Conservation (phyloP, 2,888 invertebrate species). For the Eupithecia subfuscata region DNA sequence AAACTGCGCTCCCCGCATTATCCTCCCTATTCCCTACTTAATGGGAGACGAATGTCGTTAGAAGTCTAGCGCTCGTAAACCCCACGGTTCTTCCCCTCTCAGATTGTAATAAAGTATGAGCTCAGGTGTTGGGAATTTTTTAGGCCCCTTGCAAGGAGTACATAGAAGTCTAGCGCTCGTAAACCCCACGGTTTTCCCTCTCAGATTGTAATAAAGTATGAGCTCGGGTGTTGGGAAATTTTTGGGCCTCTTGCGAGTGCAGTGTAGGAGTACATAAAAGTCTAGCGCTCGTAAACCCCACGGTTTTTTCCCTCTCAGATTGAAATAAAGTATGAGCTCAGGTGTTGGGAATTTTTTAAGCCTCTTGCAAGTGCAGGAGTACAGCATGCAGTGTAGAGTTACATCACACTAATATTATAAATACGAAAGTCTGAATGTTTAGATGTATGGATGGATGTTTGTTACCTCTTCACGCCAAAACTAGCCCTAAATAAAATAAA, state of each 20-base stretch:
- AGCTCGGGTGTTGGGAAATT: slow-evolving; percentile 12
- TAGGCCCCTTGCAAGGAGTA: slow-evolving; percentile 3
- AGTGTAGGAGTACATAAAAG: slow-evolving; percentile 56
- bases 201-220: slow-evolving; percentile 48
- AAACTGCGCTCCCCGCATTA: slow-evolving; percentile 75
- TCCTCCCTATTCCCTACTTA: slow-evolving; percentile 76
- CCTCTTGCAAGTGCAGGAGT: background rate
- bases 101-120: slow-evolving; percentile 45
- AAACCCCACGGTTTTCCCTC: slow-evolving; percentile 68
- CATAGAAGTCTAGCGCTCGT: slow-evolving; percentile 77
- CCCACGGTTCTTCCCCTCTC: slow-evolving; percentile 63
- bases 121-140: slow-evolving; percentile 16
- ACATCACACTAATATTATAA: too few relatives aligned
- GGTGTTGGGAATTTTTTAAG: slow-evolving; percentile 13
- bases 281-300: slow-evolving; percentile 76
- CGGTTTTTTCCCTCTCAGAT: slow-evolving; percentile 61
- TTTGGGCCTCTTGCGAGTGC: slow-evolving; percentile 1
- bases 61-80: slow-evolving; percentile 77
- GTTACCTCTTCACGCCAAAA: too few relatives aligned
- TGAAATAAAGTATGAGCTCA: slow-evolving; percentile 39
- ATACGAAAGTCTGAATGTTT: too few relatives aligned
- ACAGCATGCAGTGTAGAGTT: too few relatives aligned
- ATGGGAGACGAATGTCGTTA: slow-evolving; percentile 80
- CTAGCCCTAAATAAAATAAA: too few relatives aligned
- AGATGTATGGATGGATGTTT: too few relatives aligned